Percentiles rank a stretch among this genome's conserved stretches.
These are phyloP conservation scores for Pseudorectes ferrugineus DNA, from an alignment of 2,113 vertebrate genomes.

Conservation along the genomic window DNA sequence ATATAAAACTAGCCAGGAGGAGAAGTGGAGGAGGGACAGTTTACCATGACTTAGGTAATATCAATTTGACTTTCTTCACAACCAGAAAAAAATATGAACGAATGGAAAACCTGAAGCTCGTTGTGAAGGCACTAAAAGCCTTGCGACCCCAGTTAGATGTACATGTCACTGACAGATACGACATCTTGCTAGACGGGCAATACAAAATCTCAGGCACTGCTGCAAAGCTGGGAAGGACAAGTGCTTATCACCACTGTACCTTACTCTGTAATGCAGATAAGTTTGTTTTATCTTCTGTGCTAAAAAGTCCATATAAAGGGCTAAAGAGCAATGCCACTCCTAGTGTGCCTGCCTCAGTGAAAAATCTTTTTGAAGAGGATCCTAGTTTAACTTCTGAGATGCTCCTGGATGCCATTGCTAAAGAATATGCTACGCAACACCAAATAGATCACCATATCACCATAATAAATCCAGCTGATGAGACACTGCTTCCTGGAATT, in stretches of 20 bases:
- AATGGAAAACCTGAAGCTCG: slow-evolving; percentile 81
- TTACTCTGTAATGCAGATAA: slow-evolving; percentile 81
- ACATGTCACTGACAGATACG: slow-evolving; percentile 79
- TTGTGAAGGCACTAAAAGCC: slow-evolving; percentile 79
- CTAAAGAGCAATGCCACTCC: slow-evolving; percentile 89
- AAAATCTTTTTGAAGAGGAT: slow-evolving; percentile 85
- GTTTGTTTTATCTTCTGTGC: slow-evolving; percentile 74
- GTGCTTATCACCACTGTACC: slow-evolving; percentile 94
- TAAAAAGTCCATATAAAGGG: slow-evolving; percentile 80
- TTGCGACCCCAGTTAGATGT: slow-evolving; percentile 79
- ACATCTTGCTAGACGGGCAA: slow-evolving; percentile 82
- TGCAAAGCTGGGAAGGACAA: slow-evolving; percentile 83
- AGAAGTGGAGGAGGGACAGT: slow-evolving; percentile 94
- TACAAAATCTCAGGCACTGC: slow-evolving; percentile 95
- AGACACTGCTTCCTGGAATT: slow-evolving; percentile 80
- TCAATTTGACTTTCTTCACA: slow-evolving; percentile 95
- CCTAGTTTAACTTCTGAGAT: slow-evolving; percentile 77
- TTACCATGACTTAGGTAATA: slow-evolving; percentile 94
- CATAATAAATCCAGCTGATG: slow-evolving; percentile 80
- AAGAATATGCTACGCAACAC: slow-evolving; percentile 78
- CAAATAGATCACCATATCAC: slow-evolving; percentile 48
- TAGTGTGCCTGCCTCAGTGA: slow-evolving; percentile 83
- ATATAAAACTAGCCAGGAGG: slow-evolving; percentile 83
- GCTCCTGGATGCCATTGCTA: slow-evolving; percentile 77
- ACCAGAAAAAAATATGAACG: slow-evolving; percentile 84